Evolutionary conservation across 1,140 invertebrate species (phyloP), one percentile per base, ranked within the genome.

Genomic region (Tigriopus japonicus): DNA sequence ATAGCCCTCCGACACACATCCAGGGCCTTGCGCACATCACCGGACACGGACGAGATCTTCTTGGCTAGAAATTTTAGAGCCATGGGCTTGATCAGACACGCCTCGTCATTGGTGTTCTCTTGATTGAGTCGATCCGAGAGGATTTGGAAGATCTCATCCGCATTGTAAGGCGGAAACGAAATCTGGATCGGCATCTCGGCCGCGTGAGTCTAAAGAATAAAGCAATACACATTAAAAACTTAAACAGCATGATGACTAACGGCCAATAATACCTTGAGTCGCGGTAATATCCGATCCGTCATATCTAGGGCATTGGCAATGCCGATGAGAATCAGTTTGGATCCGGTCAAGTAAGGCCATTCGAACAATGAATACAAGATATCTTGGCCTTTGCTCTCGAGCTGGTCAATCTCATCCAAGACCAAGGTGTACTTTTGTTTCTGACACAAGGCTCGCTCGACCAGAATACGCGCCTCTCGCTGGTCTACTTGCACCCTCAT

Each of bases 301-400:
- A 97, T 75, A 76, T 97, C 92, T 56, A 97, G 75, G n/a, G 91
- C 83, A 75, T 98, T 98, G 14, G 94, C 87, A 66, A 98, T 86
- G 28, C 92, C 93, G 52, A 98, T 77, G 1, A 98, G 73, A 62
- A 95, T 78, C 0, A 97, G 68, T 53, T 80, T 81, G 0, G 83
- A 84, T 40, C 79, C 72, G 0, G 71, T 65, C 45, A 82, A 69
- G 0, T 82, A 76, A 0, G 92, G 87, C 89, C 90, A 95, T 68
- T 92, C 88, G 72, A 97, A 97, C 63, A 97, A 81, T 0, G 82
- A 83, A 70, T 96, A 96, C 13, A 98, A 71, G 21, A 96, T 81
- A 3, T 86, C 81, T 66, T 95, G 89, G 19, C 84, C 81, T 68
- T 83, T 85, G 58, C 76, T 81, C 63, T 82, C 80, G 7, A 98